phyloP scores from a whole-genome alignment of 2,113 vertebrate genomes.

The Todiramphus chloris region DNA sequence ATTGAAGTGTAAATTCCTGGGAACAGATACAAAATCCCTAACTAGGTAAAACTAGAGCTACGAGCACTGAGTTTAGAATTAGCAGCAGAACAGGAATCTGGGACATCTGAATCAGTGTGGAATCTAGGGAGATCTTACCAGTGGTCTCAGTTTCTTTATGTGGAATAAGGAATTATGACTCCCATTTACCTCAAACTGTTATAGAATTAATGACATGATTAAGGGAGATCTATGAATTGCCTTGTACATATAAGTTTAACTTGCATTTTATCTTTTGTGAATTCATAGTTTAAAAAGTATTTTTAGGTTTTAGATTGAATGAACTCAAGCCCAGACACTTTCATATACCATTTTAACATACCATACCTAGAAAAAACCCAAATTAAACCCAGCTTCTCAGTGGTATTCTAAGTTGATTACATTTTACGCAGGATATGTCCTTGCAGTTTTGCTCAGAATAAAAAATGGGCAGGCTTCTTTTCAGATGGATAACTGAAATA shows the following conservation, averaged over 20 bases:
- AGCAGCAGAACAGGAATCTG: neutral
- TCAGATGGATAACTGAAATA: neutral
- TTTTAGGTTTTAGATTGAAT: neutral
- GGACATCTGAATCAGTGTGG: neutral
- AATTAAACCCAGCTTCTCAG: neutral
- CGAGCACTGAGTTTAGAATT: neutral
- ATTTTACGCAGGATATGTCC: neutral
- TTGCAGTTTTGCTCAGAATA: neutral
- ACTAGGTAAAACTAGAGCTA: neutral
- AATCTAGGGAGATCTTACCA: neutral
- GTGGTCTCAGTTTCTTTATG: neutral
- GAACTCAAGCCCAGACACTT: neutral
- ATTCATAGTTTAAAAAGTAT: neutral
- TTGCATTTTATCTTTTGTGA: neutral
- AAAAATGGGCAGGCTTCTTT: neutral
- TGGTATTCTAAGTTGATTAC: neutral
- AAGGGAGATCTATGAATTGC: neutral
- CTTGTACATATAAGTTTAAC: neutral
- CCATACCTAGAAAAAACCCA: neutral
- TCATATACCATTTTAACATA: neutral
- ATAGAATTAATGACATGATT: slow-evolving; percentile 37
- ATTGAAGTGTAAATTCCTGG: neutral
- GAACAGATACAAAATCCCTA: neutral
- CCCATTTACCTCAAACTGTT: slow-evolving; percentile 25
- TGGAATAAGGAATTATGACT: neutral